Evolutionary conservation across 1,140 invertebrate species (phyloP), one percentile per base, ranked within the genome.

Genomic region (Probaryconus sp.): DNA sequence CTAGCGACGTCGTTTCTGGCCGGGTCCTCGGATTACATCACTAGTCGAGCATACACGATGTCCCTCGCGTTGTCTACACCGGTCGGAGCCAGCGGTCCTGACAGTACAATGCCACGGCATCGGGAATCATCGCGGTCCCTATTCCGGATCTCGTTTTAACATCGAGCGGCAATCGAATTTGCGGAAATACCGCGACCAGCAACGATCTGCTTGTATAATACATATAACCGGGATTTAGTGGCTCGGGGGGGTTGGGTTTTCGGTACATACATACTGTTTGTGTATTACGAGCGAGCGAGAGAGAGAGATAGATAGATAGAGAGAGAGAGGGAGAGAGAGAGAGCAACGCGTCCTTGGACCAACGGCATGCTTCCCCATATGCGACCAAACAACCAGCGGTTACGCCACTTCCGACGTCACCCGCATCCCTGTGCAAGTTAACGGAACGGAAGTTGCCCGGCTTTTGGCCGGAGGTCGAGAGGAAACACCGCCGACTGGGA

Each of bases 281-380:
- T 78, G 73, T 78, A 79, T 78, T 78, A 79, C 78, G 67, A 78
- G 51, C 69, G 45, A 61, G 68, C 68, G 37, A 67, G 20, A 56
- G n/a, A n/a, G n/a, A n/a, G n/a, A n/a, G n/a, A n/a, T n/a, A n/a
- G n/a, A n/a, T n/a, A n/a, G n/a, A n/a, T n/a, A n/a, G n/a, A n/a
- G n/a, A n/a, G n/a, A n/a, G n/a, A n/a, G n/a, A n/a, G n/a, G n/a
- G n/a, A n/a, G n/a, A n/a, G n/a, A n/a, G n/a, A n/a, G n/a, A n/a
- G n/a, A n/a, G n/a, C n/a, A n/a, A 37, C 55, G 37, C 43, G 45
- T 73, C 42, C 40, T 24, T 18, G 30, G 53, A 73, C 65, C 51
- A 53, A 45, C 31, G 40, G 61, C 63, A 68, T 77, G 78, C 69
- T 71, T 30, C 42, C 60, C 69, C 69, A 74, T 78, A 78, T 78